Conservation (phyloP, 2,797 vertebrate genomes). For the Scleropages formosus region DNA sequence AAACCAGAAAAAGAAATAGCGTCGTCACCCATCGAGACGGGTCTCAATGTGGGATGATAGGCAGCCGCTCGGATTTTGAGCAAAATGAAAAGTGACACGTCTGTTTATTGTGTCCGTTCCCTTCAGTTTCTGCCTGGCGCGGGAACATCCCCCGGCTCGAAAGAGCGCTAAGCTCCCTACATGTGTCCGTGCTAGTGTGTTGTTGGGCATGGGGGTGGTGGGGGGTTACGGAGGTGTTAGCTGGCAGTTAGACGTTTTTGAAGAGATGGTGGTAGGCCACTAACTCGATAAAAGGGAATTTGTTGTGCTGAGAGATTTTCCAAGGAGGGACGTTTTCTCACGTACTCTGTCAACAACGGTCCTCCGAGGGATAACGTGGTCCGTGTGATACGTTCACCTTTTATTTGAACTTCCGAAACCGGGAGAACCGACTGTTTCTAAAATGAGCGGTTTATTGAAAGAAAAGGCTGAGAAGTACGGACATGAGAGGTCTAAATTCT, state of each 20-base stretch:
- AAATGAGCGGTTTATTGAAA: conserved; percentile 45
- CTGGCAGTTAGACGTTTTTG: too few species aligned
- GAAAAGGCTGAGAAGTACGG: conserved; percentile 42
- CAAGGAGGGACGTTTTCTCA: conserved; percentile 38
- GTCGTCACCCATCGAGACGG: conserved; percentile 41
- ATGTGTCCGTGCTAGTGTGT: conserved; percentile 20
- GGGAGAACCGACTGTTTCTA: conserved; percentile 48
- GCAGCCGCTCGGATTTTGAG: conserved; percentile 63
- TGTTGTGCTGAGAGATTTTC: neutral
- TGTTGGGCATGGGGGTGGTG: neutral
- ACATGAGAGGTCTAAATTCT: conserved; percentile 35
- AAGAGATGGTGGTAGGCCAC: too few species aligned
- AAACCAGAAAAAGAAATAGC: conserved; percentile 6
- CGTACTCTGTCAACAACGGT: conserved; percentile 64
- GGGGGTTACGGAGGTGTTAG: conserved; percentile 35
- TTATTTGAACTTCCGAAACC: conserved; percentile 63
- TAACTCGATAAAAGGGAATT: too few species aligned
- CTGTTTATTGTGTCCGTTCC: conserved; percentile 67
- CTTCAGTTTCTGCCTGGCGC: conserved; percentile 39
- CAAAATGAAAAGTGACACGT: conserved; percentile 70
- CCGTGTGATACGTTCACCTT: conserved; percentile 48
- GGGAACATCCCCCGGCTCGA: neutral
- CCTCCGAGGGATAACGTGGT: conserved; percentile 45
- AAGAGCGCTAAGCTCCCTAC: neutral
- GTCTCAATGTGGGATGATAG: conserved; percentile 61